Percentiles rank a stretch among this genome's conserved stretches.
These are phyloP conservation scores for Orgyia antiqua DNA, from an alignment of 2,888 invertebrate genomes.

Conservation along the genomic window DNA sequence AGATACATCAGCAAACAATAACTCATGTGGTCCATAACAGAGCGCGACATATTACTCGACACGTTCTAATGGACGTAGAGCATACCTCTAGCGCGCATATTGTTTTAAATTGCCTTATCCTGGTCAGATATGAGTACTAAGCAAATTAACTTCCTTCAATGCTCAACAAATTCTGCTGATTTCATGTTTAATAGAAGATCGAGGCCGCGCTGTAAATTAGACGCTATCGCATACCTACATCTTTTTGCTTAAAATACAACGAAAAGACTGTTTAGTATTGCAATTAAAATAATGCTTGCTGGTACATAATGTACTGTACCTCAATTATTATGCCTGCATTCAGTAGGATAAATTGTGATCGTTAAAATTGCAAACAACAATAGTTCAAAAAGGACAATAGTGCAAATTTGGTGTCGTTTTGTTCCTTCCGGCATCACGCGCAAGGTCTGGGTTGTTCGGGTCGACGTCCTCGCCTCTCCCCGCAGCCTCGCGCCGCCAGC, in stretches of 20 bases:
- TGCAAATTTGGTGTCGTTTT: constrained; percentile 39
- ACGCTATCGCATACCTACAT: too few relatives aligned
- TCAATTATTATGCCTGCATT: too few relatives aligned
- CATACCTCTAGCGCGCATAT: constrained; percentile 26
- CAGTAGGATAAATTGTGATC: too few relatives aligned
- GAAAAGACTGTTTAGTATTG: too few relatives aligned
- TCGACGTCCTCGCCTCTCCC: constrained; percentile 47
- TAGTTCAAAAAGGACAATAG: too few relatives aligned
- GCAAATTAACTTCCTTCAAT: constrained; percentile 20
- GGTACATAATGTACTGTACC: too few relatives aligned
- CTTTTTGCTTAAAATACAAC: too few relatives aligned
- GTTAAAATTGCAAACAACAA: too few relatives aligned
- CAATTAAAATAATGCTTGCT: too few relatives aligned
- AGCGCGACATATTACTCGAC: constrained; percentile 15
- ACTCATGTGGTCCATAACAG: constrained; percentile 7
- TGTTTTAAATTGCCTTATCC: constrained; percentile 47
- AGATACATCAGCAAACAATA: constrained; percentile 12
- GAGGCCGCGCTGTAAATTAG: constrained; percentile 9
- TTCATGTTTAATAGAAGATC: constrained; percentile 13
- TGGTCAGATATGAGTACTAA: constrained; percentile 18
- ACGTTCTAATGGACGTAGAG: constrained; percentile 8
- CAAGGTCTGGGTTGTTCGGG: constrained; percentile 67
- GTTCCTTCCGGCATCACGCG: constrained; percentile 52
- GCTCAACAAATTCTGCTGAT: constrained; percentile 14
- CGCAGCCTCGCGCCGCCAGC: constrained; percentile 39